Conservation (phyloP, 2,113 vertebrate species). For the Psittacula cyanocephala region DNA sequence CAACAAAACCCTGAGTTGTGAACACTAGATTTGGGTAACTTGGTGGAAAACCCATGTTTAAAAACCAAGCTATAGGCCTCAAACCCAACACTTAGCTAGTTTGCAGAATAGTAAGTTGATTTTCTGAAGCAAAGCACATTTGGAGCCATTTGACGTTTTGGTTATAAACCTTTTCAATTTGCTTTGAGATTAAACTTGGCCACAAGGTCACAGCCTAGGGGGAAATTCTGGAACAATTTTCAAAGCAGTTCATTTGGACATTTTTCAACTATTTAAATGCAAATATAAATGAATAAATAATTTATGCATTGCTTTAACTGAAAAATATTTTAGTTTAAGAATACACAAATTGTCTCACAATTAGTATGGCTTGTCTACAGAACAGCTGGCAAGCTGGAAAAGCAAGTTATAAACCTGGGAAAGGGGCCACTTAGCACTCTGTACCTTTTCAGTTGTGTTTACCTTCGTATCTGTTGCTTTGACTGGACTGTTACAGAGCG, state of each 20-base stretch:
- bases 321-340: constrained; percentile 50
- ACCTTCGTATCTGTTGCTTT: constrained; percentile 30
- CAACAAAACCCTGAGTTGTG: background rate
- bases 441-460: constrained; percentile 33
- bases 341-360: background rate
- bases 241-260: background rate
- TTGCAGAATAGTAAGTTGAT: background rate
- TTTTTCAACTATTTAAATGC: constrained; percentile 35
- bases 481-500: constrained; percentile 5
- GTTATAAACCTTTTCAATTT: background rate
- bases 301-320: constrained; percentile 26
- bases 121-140: background rate
- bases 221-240: constrained; percentile 29
- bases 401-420: constrained; percentile 31
- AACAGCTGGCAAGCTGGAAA: constrained; percentile 44
- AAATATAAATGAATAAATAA: constrained; percentile 63
- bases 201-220: background rate
- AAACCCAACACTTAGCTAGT: fast-evolving
- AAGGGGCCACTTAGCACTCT: background rate
- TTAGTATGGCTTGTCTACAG: background rate
- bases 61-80: background rate
- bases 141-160: background rate
- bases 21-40: background rate
- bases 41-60: background rate
- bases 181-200: constrained; percentile 18